Conservation (phyloP, 2,797 vertebrate genomes). For the Euthynnus affinis region DNA sequence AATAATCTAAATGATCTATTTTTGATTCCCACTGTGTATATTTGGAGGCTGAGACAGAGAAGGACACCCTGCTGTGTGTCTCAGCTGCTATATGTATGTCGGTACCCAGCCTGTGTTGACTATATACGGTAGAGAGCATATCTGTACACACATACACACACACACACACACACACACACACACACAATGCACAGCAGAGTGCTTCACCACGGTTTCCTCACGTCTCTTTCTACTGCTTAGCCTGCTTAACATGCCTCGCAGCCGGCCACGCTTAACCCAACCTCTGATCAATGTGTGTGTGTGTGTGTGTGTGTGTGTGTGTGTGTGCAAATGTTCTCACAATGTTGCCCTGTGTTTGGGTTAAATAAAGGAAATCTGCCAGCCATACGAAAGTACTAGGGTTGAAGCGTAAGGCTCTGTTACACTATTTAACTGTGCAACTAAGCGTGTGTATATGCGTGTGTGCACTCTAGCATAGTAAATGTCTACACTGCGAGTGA, state of each 20-base stretch:
- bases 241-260: slow-evolving; percentile 82
- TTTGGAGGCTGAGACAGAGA: slow-evolving; percentile 27
- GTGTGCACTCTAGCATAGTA: slow-evolving; percentile 67
- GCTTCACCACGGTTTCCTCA: slow-evolving; percentile 56
- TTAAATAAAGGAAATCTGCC: slow-evolving; percentile 86
- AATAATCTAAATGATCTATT: slow-evolving; percentile 20
- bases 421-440: slow-evolving; percentile 79
- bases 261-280: slow-evolving; percentile 79
- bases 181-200: slow-evolving; percentile 46
- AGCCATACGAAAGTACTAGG: slow-evolving; percentile 80
- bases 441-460: slow-evolving; percentile 70
- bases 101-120: slow-evolving; percentile 36
- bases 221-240: slow-evolving; percentile 70
- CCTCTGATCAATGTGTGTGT: slow-evolving; percentile 84
- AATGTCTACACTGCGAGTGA: slow-evolving; percentile 69
- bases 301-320: slow-evolving; percentile 47
- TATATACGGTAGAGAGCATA: slow-evolving; percentile 32
- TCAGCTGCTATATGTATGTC: slow-evolving; percentile 55
- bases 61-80: slow-evolving; percentile 39
- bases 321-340: slow-evolving; percentile 75
- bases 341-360: slow-evolving; percentile 81
- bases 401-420: slow-evolving; percentile 73
- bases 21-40: slow-evolving; percentile 27
- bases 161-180: slow-evolving; percentile 12
- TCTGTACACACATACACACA: slow-evolving; percentile 2